phyloP scores from a whole-genome alignment of 2,888 invertebrate species.

The Entomobrya multifasciata region DNA sequence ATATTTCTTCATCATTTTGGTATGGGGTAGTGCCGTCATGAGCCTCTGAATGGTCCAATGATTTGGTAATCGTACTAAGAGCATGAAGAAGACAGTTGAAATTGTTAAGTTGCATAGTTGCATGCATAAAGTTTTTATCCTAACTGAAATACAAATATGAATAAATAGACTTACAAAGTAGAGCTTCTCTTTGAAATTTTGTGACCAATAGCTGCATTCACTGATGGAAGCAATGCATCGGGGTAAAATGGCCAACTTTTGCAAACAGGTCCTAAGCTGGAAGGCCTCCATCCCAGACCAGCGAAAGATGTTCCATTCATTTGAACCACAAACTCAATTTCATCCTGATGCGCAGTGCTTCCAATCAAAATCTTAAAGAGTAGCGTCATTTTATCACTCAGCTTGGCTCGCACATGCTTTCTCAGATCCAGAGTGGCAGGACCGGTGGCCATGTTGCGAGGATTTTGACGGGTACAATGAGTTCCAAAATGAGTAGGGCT shows the following conservation, averaged over 20 bases:
- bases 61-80: conserved; percentile 68
- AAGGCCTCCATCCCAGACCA: conserved; percentile 95
- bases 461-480: conserved; percentile 71
- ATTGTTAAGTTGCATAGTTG: background rate
- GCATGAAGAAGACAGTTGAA: background rate
- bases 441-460: conserved; percentile 50
- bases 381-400: conserved; percentile 72
- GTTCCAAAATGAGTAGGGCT: conserved; percentile 70
- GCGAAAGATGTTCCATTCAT: conserved; percentile 93
- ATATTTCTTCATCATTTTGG: conserved; percentile 44
- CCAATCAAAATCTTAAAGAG: conserved; percentile 70
- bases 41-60: conserved; percentile 58
- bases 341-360: conserved; percentile 66
- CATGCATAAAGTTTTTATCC: no score
- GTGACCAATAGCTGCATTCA: conserved; percentile 28
- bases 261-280: conserved; percentile 64
- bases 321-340: conserved; percentile 86
- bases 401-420: conserved; percentile 72
- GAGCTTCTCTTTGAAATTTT: conserved; percentile 35
- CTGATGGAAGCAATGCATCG: conserved; percentile 50
- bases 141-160: no score
- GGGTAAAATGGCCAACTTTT: conserved; percentile 73
- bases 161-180: conserved; percentile 23
- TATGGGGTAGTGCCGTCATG: conserved; percentile 25
- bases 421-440: conserved; percentile 70